Base-by-base conservation (phyloP, 1,140 invertebrate genomes). In the Drosophila bifasciata region DNA sequence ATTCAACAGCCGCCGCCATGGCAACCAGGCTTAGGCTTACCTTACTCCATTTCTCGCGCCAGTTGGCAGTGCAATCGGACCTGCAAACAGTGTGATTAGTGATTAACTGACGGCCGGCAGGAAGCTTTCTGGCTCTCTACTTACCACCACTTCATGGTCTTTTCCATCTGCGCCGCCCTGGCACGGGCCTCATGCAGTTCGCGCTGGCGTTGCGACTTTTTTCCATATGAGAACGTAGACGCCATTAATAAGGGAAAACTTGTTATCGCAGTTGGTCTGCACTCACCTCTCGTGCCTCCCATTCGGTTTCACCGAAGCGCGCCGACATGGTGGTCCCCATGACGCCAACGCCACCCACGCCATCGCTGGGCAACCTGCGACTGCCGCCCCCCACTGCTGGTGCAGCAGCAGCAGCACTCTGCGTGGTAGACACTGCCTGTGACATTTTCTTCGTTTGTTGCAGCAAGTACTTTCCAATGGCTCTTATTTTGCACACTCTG, bases 71-170 rank as follows among this genome's bases (percentile, higher is more conserved):
- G 72, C 93, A 94, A 64, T 93, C 93, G 0, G 98, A 99, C 98
- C 80, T 85, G 48, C 5, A 51, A 15, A 15, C 15, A 44, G 6
- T 25, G 43, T 44, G n/a, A n/a, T 48, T 41, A 40, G 39, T 52
- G 40, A 48, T 58, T 17, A 61, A n/a, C 6, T 45, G 63, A 67
- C 13, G 11, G 15, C 17, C 3, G 11, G 3, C 5, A 7, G 7
- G 15, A 5, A 8, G 28, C 13, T 11, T 6, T 1, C 13, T 11
- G 8, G 5, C 9, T 40, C 52, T 7, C n/a, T 8, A 80, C 77
- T 62, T 66, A 85, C 80, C 98, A 99, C 98, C 98, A 99, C 52
- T 97, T 93, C 97, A 99, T 99, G 0, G 98, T 99, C 92, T 99
- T 99, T 91, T 99, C 98, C 98, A 99, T 99, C 92, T 99, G 98